phyloP scores from a whole-genome alignment of 2,113 vertebrate species.

The Pomatostomus ruficeps region DNA sequence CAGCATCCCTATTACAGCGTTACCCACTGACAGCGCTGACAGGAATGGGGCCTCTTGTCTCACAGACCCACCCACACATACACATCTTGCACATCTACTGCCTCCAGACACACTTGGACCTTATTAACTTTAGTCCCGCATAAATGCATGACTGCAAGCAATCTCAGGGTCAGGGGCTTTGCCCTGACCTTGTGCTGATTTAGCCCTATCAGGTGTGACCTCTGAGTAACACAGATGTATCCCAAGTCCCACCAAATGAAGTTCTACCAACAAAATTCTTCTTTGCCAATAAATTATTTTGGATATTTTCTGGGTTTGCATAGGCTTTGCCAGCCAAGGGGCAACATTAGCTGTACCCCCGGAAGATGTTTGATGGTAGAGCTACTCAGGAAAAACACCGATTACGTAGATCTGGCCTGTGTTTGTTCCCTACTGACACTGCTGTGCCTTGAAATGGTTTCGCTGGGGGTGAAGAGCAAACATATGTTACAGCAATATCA shows the following conservation, averaged over 20 bases:
- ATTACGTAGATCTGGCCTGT: background rate
- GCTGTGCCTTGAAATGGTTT: conserved; percentile 44
- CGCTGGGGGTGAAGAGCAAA: background rate
- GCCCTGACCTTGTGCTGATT: background rate
- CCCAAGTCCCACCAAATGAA: background rate
- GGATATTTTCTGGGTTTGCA: background rate
- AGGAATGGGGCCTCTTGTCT: background rate
- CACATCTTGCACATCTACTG: background rate
- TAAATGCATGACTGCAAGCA: background rate
- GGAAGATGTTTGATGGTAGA: background rate
- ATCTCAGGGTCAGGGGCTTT: background rate
- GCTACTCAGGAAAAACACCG: background rate
- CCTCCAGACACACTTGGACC: background rate
- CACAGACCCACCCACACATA: background rate
- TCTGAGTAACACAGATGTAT: background rate
- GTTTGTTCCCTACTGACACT: background rate
- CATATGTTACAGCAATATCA: conserved; percentile 43
- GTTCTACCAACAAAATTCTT: background rate
- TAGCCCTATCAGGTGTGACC: background rate
- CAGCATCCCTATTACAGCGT: background rate
- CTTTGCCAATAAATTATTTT: background rate
- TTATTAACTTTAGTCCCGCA: background rate
- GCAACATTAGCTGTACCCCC: background rate
- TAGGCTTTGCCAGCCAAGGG: background rate
- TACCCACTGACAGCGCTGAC: background rate